Evolutionary conservation across 2,797 vertebrate species (phyloP), one percentile per base, ranked within the genome.

Genomic region (Anguilla anguilla): DNA sequence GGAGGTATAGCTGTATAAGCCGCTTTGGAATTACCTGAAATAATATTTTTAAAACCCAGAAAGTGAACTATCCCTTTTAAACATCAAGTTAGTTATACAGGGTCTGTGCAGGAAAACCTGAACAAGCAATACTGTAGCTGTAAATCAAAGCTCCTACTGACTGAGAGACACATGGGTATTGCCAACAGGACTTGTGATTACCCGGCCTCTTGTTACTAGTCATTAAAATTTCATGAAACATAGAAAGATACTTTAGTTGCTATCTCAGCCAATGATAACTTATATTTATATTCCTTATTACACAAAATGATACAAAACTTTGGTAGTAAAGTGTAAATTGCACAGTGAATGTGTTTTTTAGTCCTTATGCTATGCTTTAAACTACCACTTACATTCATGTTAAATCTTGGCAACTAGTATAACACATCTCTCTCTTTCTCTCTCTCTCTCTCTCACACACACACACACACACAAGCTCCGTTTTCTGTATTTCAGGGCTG

Each of bases 61-160:
- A 55, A 55, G 53, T 55, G 53, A 11, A 46, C 43, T 46, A 46
- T 46, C 43, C 43, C 43, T 46, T 46, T 46, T 46, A 46, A 46
- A 46, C 43, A 46, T 46, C 43, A 46, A 46, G 43, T 46, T 46
- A 46, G 67, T 72, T 72, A 28, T 72, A 28, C 67, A 28, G 67
- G n/a, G 13, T 28, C 67, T 72, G 67, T n/a, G 2, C 67, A 43
- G 85, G 59, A 67, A 86, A 74, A 49, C 53, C 72, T 35, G 51
- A 86, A 46, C 28, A 74, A 64, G 64, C 67, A 10, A 25, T 67
- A 28, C 69, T 55, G 28, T 86, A 72, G 53, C 72, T 90, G 90
- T 92, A 88, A 91, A 79, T 91, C 25, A 72, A 72, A 31, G 15
- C n/a, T 72, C 9, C 67, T 72, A 72, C 67, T 28, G 67, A 28